These are phyloP conservation scores for Eustalomyia histrio DNA, from an alignment of 2,888 invertebrate genomes.

Conservation along the genomic window DNA sequence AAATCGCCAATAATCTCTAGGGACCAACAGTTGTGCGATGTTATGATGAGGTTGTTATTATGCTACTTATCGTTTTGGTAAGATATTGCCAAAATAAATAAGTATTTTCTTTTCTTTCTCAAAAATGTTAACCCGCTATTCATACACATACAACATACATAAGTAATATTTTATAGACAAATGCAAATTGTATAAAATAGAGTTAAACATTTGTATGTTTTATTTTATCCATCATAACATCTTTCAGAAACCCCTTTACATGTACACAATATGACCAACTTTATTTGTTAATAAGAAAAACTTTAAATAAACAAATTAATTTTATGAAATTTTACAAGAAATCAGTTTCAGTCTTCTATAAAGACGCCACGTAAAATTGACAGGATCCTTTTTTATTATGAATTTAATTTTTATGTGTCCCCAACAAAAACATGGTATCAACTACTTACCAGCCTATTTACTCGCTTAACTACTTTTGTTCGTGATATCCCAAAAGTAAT, in stretches of 20 bases:
- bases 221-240: slow-evolving; percentile 16
- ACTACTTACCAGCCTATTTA: too few relatives aligned
- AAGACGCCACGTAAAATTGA: too few relatives aligned
- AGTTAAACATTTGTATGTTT: not conserved
- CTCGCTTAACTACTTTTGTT: too few relatives aligned
- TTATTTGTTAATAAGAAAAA: too few relatives aligned
- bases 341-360: too few relatives aligned
- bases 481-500: too few relatives aligned
- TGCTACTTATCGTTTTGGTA: not conserved
- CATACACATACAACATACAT: not conserved
- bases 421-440: too few relatives aligned
- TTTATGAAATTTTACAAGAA: too few relatives aligned
- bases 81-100: slow-evolving; percentile 14
- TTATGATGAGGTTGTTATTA: not conserved
- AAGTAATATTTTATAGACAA: not conserved
- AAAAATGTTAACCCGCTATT: not conserved
- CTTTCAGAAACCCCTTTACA: not conserved
- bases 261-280: too few relatives aligned
- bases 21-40: not conserved
- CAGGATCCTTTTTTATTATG: too few relatives aligned
- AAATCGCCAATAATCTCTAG: slow-evolving; percentile 19
- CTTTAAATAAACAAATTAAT: too few relatives aligned
- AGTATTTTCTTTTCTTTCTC: slow-evolving; percentile 1
- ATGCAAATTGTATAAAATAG: not conserved
- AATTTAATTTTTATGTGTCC: too few relatives aligned